Base-by-base conservation (phyloP, 2,888 invertebrate species). In the Chloroclystis v-ata region DNA sequence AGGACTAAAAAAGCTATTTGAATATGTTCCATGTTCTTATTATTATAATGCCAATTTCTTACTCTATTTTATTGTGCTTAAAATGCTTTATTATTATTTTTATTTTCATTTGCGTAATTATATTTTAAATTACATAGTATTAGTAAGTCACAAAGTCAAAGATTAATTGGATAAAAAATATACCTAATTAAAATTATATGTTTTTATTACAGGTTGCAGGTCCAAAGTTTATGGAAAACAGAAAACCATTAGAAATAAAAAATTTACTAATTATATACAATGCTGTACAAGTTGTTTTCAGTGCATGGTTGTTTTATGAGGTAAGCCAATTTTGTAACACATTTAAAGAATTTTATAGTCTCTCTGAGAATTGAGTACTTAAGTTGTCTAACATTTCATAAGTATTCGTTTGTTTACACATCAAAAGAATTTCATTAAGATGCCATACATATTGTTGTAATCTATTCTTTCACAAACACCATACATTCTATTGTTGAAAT, bases 241-340 rank as follows among this genome's bases (percentile, higher is more conserved):
- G 97, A 72, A 95, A 96, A 87, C 96, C 97, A 57, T 92, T 94
- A 82, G 93, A 96, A 76, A 83, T 96, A 72, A 91, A 93, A 78
- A 92, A 92, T 74, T 75, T 93, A 63, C 90, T 96, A 84, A 90
- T 96, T 85, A 77, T 90, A 59, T 96, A 96, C 85, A 96, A 96
- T 89, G 90, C 96, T 72, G 86, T 92, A 72, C 97, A 97, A 95
- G 96, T 97, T 66, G 67, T 95, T 65, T 94, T 97, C 87, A 97
- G 97, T 71, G 89, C 93, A 63, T 97, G 95, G 93, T 90, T 96
- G 63, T 97, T 97, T 84, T 93, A 94, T 84, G 95, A 97, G 94
- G 97, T 97, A 90, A 91, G 74, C 63, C 44, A 47, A 25, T 37
- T 46, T 49, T 16, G 40, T 5, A 4, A 11, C n/a, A 20, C 20